Base-by-base conservation (phyloP, 2,113 vertebrate genomes). In the Cheilinus undulatus region DNA sequence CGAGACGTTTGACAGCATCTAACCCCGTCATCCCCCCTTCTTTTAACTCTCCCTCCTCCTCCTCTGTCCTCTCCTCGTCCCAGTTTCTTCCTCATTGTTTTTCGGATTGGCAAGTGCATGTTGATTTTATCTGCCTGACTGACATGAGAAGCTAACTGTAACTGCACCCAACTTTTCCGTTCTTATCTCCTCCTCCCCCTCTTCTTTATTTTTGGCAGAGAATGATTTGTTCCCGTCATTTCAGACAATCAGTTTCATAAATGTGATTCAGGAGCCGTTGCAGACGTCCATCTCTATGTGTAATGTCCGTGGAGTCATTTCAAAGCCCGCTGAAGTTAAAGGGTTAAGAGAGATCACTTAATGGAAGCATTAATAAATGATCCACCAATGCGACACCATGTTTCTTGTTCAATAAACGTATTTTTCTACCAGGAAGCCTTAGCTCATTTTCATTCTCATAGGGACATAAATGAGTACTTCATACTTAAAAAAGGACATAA, bases 351-450 rank as follows among this genome's bases (percentile, higher is more conserved):
- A 46, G 53, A 73, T 80, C 85, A 83, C 79, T 30, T 51, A 59
- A 82, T 84, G 28, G 5, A 84, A 71, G n/a, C 56, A 32, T 78
- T 74, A 93, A 91, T 93, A 91, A 91, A 92, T 74, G 83, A 76
- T 83, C 93, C 83, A 89, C 83, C 89, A 82, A 84, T 88, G 84
- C 86, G 80, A 91, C 64, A 71, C 81, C 87, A 88, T 87, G 84
- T 93, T 91, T 93, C 83, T 93, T 92, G 77, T 93, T 94, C 91
- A 97, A 96, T 97, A 96, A 97, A 96, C 90, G 77, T 96, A 94
- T 96, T 97, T 97, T 97, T 96, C 92, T 96, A 95, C 94, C 93
- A 93, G 93, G 88, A 93, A 91, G 83, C 78, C 80, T 80, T 90
- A 85, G 83, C 82, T 89, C 82, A 49, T 90, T 72, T 90, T 91